Evolutionary conservation across 2,888 invertebrate genomes (phyloP).

Genomic region (Drosophila sordidula): DNA sequence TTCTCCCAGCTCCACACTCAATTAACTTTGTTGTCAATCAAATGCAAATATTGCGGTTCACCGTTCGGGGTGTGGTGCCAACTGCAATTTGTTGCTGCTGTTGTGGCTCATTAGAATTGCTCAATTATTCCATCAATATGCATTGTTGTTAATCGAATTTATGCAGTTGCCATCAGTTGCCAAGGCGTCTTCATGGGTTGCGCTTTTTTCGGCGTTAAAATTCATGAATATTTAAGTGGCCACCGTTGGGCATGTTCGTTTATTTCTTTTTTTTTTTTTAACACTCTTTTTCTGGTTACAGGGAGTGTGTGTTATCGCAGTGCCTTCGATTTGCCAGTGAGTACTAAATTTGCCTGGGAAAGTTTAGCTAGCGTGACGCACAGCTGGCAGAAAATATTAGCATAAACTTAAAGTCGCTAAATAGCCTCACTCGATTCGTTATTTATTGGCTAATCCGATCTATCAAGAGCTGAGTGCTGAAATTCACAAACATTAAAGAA

Average conservation of each 20-base stretch:
- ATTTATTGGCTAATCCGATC: constrained; percentile 27
- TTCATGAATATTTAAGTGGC: constrained; percentile 76
- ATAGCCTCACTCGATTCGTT: constrained; percentile 9
- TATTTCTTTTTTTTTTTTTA: background rate
- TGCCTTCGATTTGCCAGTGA: constrained; percentile 22
- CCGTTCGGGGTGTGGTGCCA: constrained; percentile 11
- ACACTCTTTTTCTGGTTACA: background rate
- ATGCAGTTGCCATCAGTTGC: constrained; percentile 27
- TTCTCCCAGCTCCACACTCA: constrained; percentile 71
- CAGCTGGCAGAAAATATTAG: constrained; percentile 13
- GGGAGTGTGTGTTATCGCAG: constrained; percentile 8
- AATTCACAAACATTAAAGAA: constrained; percentile 30
- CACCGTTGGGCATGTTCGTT: constrained; percentile 37
- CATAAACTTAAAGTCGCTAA: constrained; percentile 22
- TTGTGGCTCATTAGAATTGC: constrained; percentile 80
- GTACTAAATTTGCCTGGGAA: constrained; percentile 63
- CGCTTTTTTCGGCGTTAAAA: constrained; percentile 46
- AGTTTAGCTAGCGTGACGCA: constrained; percentile 61
- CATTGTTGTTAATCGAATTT: constrained; percentile 78
- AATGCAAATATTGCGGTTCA: constrained; percentile 78
- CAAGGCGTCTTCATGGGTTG: background rate
- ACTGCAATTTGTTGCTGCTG: constrained; percentile 71
- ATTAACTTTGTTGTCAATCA: constrained; percentile 82
- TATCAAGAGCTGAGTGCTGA: constrained; percentile 16
- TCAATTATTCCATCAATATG: constrained; percentile 84